A percentile compares a stretch with the other conserved stretches of the same genome.
These are phyloP conservation scores for Thamnophis sirtalis DNA, from an alignment of 2,113 vertebrate genomes.

Conservation along the genomic window DNA sequence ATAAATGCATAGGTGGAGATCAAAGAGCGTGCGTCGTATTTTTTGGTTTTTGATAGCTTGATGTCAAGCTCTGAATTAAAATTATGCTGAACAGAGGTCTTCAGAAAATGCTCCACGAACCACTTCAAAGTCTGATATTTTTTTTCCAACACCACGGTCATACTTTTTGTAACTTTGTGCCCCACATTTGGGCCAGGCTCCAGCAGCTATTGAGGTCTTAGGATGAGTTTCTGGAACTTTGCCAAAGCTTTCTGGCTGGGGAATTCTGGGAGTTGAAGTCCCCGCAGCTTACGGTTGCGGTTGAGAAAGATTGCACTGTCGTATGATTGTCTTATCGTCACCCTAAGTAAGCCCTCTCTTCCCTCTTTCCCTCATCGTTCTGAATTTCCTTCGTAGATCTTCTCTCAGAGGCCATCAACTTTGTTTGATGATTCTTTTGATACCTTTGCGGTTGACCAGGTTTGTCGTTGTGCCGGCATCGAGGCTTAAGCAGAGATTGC, in stretches of 20 bases:
- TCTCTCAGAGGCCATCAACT: conserved; percentile 65
- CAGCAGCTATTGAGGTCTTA: background rate
- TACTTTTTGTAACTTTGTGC: too few species aligned
- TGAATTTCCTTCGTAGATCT: conserved; percentile 73
- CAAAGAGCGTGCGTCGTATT: too few species aligned
- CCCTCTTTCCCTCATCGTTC: conserved; percentile 52
- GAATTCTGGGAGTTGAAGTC: background rate
- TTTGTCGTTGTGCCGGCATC: conserved; percentile 69
- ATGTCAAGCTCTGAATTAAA: background rate
- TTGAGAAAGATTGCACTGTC: background rate
- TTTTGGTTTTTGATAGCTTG: too few species aligned
- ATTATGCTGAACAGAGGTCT: background rate
- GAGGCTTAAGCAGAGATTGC: conserved; percentile 43
- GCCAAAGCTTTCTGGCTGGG: background rate
- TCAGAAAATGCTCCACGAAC: background rate
- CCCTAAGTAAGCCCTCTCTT: background rate
- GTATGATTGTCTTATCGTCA: background rate
- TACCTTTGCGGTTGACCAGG: conserved; percentile 79
- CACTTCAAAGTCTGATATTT: too few species aligned
- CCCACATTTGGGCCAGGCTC: too few species aligned
- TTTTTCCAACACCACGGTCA: too few species aligned
- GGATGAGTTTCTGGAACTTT: background rate
- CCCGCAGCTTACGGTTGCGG: background rate
- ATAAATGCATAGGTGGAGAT: too few species aligned
- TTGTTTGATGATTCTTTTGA: conserved; percentile 80